phyloP scores from a whole-genome alignment of 2,113 vertebrate genomes.

The Trogon surrucura region DNA sequence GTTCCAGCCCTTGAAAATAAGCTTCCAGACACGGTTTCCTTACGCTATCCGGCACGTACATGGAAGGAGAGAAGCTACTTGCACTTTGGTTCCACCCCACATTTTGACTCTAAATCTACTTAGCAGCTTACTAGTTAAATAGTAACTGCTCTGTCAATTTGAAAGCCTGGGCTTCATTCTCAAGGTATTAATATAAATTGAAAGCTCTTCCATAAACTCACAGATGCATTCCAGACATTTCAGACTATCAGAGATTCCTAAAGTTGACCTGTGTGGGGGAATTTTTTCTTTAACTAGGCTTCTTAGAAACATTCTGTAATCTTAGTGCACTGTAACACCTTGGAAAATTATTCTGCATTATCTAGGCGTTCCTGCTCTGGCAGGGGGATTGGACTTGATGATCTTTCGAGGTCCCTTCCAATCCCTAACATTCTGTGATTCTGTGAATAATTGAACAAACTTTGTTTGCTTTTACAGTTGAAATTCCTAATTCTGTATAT shows the following conservation, averaged over 20 bases:
- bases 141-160: neutral
- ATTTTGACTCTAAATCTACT: neutral
- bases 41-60: neutral
- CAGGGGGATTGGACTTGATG: too few relatives aligned
- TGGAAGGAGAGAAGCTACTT: neutral
- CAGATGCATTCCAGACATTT: neutral
- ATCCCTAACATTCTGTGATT: too few relatives aligned
- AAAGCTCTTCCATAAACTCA: neutral
- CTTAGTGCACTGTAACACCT: neutral
- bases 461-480: neutral
- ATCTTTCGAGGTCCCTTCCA: too few relatives aligned
- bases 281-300: neutral
- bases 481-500: conserved; percentile 18
- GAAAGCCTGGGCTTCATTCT: neutral
- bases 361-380: too few relatives aligned
- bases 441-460: neutral
- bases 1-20: neutral
- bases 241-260: neutral
- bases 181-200: neutral
- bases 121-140: neutral
- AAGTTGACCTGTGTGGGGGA: neutral
- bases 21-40: neutral
- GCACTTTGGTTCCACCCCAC: neutral
- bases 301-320: neutral
- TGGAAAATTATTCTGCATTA: neutral